Conservation (phyloP, 2,888 invertebrate genomes). For the Balanococcus diminutus region DNA sequence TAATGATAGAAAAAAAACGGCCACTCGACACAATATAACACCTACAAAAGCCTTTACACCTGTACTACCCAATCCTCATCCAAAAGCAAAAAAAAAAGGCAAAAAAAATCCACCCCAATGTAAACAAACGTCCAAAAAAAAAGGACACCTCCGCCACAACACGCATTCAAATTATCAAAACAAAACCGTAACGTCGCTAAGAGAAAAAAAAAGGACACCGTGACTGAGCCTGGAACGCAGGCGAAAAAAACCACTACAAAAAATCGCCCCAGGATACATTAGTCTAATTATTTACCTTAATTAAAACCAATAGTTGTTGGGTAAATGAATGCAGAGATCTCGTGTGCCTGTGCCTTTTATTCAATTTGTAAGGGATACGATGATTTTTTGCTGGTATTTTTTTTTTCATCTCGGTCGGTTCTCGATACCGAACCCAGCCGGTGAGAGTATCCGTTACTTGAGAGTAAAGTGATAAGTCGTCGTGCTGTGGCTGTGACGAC, state of each 20-base stretch:
- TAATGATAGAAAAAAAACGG: not conserved
- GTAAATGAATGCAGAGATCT: not conserved
- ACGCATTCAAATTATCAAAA: not conserved
- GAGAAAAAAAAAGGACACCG: not conserved
- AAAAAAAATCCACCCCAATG: not conserved
- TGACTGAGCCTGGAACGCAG: not conserved
- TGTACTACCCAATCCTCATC: not conserved
- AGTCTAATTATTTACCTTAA: slow-evolving; percentile 40
- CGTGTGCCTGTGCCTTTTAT: not conserved
- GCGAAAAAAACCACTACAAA: not conserved
- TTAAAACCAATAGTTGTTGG: not conserved
- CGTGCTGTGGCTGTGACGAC: not conserved
- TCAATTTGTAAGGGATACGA: slow-evolving; percentile 7
- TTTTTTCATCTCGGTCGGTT: not conserved
- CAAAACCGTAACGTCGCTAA: not conserved
- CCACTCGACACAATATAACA: not conserved
- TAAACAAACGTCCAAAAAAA: not conserved
- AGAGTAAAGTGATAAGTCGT: not conserved
- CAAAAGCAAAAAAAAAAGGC: not conserved
- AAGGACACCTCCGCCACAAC: not conserved
- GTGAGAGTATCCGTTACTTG: slow-evolving; percentile 7
- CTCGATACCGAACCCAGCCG: not conserved
- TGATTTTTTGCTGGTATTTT: slow-evolving; percentile 11
- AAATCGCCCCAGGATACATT: slow-evolving; percentile 37
- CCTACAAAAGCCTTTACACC: not conserved